These are phyloP conservation scores for Athripsodes cinereus DNA, from an alignment of 2,888 invertebrate species.

Conservation along the genomic window DNA sequence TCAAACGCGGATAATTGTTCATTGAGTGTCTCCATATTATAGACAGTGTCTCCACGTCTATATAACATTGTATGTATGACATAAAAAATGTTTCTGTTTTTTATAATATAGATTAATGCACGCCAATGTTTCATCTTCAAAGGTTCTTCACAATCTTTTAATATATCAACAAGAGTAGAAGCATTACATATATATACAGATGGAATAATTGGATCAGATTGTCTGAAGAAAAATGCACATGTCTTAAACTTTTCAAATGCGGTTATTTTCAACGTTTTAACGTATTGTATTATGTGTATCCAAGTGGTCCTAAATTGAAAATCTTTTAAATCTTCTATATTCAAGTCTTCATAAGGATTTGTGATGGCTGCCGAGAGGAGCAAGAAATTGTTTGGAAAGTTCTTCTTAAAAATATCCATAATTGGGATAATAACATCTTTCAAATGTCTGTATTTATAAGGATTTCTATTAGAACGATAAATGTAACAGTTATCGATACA, in stretches of 20 bases:
- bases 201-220: background rate
- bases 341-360: no score
- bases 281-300: no score
- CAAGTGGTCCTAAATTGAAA: no score
- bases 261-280: background rate
- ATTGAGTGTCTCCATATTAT: background rate
- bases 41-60: background rate
- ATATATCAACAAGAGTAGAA: background rate
- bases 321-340: no score
- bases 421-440: no score
- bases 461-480: no score
- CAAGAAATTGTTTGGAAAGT: no score
- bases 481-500: no score
- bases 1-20: background rate
- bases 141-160: background rate
- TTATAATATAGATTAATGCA: background rate
- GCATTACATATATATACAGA: background rate
- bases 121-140: background rate
- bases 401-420: no score
- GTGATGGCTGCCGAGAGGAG: no score
- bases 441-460: no score
- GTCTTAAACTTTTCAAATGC: background rate
- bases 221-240: background rate
- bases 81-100: background rate
- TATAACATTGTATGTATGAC: background rate